These are phyloP conservation scores for Balearica regulorum DNA, from an alignment of 2,797 vertebrate species.

Conservation along the genomic window DNA sequence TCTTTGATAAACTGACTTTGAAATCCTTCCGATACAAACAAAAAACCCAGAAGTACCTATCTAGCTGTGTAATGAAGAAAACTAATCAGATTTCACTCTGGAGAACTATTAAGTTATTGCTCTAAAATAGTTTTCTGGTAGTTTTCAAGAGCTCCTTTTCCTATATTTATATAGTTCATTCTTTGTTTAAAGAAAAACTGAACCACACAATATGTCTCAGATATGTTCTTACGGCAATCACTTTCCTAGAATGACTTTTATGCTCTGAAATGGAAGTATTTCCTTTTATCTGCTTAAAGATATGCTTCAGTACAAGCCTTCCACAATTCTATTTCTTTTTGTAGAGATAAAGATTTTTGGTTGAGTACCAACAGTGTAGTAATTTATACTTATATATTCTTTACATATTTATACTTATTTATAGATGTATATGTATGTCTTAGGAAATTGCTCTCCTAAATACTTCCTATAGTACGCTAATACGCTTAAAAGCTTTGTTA, in stretches of 20 bases:
- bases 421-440: background rate
- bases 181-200: background rate
- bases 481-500: background rate
- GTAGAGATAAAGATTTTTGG: background rate
- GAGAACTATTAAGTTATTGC: background rate
- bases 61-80: background rate
- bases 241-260: background rate
- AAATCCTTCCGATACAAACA: background rate
- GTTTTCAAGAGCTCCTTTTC: background rate
- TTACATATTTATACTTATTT: background rate
- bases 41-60: background rate
- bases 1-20: background rate
- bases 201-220: background rate
- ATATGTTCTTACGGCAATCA: background rate
- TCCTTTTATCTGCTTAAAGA: background rate
- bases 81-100: background rate
- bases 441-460: background rate
- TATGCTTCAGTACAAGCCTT: background rate
- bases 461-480: background rate
- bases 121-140: background rate
- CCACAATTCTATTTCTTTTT: background rate
- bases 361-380: background rate
- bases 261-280: background rate
- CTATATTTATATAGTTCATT: background rate
- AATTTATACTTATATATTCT: background rate